Evolutionary conservation across 2,113 vertebrate species (phyloP), one percentile per base, ranked within the genome.

Genomic region (Silurus meridionalis): DNA sequence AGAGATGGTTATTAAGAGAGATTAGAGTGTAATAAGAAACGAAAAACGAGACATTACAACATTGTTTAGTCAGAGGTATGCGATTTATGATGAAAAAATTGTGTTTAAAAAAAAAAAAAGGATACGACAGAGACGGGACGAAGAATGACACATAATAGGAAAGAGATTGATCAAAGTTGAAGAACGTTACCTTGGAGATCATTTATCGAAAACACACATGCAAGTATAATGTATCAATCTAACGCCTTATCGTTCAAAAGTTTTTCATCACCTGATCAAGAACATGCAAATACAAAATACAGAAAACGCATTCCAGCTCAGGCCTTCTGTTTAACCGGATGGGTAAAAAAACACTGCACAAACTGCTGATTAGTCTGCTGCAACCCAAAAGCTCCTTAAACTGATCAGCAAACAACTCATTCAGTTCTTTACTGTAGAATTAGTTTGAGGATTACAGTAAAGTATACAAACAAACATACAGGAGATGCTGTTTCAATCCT

Each of bases 401-500:
- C 1, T 21, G 25, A 37, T 37, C 25, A 60, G 57, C 14, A 58
- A 37, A 55, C 5, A 25, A 15, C 72, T n/a, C 50, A 25, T 77
- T 77, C 17, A 58, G 25, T 28, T 2, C 52, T 25, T 77, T 55
- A 55, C 23, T 55, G 7, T 48, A 19, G 52, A 3, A 57, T 19
- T 0, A 58, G 9, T 60, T 57, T 0, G 28, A 67, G 74, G 58
- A 77, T 77, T 79, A 37, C n/a, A 85, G 74, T 79, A 79, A 85
- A 80, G n/a, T 28, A 28, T 50, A 52, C 4, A 21, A 28, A 82
- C 77, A 83, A 6, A 63, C 82, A 63, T 17, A 37, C 6, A n/a
- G 21, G 5, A 60, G 86, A 82, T 50, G 53, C 28, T 75, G 83
- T 84, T 82, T 80, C 53, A 82, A 13, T 66, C 46, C 21, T 3